Percentiles rank a stretch among this genome's conserved stretches.
phyloP scores from a whole-genome alignment of 2,113 vertebrate genomes.

The Pteronura brasiliensis region DNA sequence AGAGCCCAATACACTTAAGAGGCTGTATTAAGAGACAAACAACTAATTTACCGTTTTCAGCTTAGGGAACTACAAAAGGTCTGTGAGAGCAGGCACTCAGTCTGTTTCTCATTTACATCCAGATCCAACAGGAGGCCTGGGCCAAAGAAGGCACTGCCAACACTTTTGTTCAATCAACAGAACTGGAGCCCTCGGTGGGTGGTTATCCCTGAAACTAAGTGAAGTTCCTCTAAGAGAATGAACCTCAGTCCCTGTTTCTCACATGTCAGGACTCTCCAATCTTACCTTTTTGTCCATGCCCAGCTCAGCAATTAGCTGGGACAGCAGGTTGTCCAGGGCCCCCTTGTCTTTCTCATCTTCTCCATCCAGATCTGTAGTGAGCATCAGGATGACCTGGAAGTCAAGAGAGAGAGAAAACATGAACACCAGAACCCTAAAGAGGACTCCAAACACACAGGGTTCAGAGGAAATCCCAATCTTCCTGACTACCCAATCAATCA shows the following conservation, averaged over 20 bases:
- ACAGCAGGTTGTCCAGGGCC: conserved; percentile 95
- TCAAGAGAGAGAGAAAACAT: not conserved
- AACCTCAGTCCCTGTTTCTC: not conserved
- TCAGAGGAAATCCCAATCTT: not conserved
- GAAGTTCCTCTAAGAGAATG: not conserved
- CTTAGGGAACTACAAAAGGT: not conserved
- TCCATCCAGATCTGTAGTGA: conserved; percentile 97
- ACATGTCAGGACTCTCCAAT: not conserved
- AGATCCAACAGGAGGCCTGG: not conserved
- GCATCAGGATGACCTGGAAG: conserved; percentile 94
- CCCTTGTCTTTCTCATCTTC: conserved; percentile 99
- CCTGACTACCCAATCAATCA: not conserved
- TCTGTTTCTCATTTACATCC: not conserved
- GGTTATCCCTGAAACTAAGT: not conserved
- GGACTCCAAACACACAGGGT: not conserved
- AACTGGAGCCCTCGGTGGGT: not conserved
- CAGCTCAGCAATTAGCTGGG: conserved; percentile 95
- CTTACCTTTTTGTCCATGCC: conserved; percentile 96
- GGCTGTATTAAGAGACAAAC: not conserved
- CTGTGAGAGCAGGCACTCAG: not conserved
- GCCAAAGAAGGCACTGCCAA: not conserved
- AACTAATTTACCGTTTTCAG: not conserved
- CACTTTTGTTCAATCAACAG: not conserved
- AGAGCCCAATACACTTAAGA: not conserved
- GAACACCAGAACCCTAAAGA: not conserved